These are phyloP conservation scores for Coracias cyanogaster DNA, from an alignment of 2,797 vertebrate species.

Conservation along the genomic window DNA sequence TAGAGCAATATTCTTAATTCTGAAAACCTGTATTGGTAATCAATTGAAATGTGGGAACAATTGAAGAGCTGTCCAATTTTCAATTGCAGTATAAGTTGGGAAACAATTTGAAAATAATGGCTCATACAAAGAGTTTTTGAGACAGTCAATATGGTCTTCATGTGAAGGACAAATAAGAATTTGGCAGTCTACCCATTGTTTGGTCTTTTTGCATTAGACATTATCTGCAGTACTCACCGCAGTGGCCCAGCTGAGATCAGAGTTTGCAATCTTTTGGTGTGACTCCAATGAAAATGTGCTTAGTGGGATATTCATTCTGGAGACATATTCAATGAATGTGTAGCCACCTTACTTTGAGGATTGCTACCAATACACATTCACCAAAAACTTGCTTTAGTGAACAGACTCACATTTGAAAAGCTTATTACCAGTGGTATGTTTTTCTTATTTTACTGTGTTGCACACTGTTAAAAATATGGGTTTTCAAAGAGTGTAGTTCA, in stretches of 20 bases:
- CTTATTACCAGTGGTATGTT: not conserved
- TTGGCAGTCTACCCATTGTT: constrained; percentile 71
- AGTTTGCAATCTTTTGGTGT: not conserved
- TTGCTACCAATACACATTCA: not conserved
- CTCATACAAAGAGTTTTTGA: constrained; percentile 87
- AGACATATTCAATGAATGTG: not conserved
- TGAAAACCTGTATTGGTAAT: constrained; percentile 94
- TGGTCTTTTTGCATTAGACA: constrained; percentile 70
- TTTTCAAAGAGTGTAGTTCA: not conserved
- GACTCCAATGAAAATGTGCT: constrained; percentile 22
- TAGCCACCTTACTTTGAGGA: not conserved
- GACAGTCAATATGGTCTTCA: constrained; percentile 91
- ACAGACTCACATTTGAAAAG: not conserved
- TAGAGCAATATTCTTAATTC: constrained; percentile 88
- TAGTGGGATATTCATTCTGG: not conserved
- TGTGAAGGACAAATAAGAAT: constrained; percentile 94
- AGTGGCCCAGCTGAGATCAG: not conserved
- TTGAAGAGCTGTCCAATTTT: constrained; percentile 98
- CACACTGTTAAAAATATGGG: not conserved
- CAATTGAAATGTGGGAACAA: constrained; percentile 92
- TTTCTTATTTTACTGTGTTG: not conserved
- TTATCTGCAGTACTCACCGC: constrained; percentile 44
- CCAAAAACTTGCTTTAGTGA: not conserved
- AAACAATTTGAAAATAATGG: constrained; percentile 99
- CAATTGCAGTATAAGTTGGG: constrained; percentile 95